Evolutionary conservation across 1,140 invertebrate species (phyloP).

Genomic region (roundworm (Caenorhabditis elegans)): WBcel235 BX284605.5:9240501-9241000

Average conservation of each 20-base stretch:
- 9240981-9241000: too few relatives aligned
- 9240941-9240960: too few relatives aligned
- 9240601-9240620: not conserved
- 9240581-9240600: not conserved
- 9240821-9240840: too few relatives aligned
- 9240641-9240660: not conserved
- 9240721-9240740: not conserved
- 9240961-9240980: too few relatives aligned
- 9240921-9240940: too few relatives aligned
- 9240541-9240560: not conserved
- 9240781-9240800: too few relatives aligned
- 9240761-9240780: not conserved
- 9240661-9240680: not conserved
- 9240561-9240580: not conserved
- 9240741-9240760: not conserved
- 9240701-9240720: not conserved
- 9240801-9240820: too few relatives aligned
- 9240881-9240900: too few relatives aligned
- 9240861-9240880: too few relatives aligned
- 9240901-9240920: too few relatives aligned
- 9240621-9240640: not conserved
- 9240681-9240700: not conserved
- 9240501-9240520: not conserved
- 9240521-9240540: slow-evolving; percentile 11
- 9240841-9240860: not conserved